Evolutionary conservation across 2,113 vertebrate genomes (phyloP).

Genomic region (Phocoena phocoena): DNA sequence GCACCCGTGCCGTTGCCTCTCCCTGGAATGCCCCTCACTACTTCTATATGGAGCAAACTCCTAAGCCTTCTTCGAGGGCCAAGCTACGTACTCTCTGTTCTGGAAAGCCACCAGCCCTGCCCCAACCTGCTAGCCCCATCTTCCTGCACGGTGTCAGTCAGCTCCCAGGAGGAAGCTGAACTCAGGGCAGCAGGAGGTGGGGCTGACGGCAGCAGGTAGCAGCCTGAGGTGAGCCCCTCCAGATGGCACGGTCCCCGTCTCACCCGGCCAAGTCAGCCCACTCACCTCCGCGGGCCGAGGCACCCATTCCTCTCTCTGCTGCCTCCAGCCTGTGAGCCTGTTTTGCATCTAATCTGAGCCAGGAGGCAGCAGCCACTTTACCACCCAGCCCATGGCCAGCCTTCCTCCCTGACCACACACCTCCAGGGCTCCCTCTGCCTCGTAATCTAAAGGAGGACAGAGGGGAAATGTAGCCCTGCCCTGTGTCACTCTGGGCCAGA

Average conservation of each 20-base stretch:
- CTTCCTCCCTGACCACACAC: neutral
- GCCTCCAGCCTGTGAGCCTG: neutral
- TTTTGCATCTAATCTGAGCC: neutral
- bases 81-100: neutral
- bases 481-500: neutral
- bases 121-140: neutral
- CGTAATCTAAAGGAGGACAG: neutral
- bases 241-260: neutral
- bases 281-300: constrained; percentile 32
- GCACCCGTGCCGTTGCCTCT: neutral
- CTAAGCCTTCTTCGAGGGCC: neutral
- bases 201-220: neutral
- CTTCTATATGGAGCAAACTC: neutral
- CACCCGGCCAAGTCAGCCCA: neutral
- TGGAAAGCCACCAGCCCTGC: neutral
- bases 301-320: neutral
- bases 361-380: constrained; percentile 22
- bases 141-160: neutral
- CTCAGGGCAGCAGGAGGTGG: neutral
- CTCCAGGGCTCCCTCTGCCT: neutral
- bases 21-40: neutral
- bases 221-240: neutral
- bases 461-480: neutral
- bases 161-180: neutral
- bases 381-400: neutral